Conservation (phyloP, 1,140 invertebrate species). For the Heliconius congener region DNA sequence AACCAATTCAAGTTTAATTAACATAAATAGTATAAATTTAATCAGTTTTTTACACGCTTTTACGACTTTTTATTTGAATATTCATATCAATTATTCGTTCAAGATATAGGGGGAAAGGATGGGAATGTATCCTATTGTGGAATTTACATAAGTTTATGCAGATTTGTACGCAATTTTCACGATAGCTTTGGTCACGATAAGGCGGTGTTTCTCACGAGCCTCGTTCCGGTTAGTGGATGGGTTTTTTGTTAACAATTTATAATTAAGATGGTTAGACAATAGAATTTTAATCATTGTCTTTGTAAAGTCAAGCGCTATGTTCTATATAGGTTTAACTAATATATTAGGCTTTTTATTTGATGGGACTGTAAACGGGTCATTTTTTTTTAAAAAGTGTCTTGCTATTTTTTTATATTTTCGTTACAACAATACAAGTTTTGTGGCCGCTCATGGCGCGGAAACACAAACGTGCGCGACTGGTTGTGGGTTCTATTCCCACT, state of each 20-base stretch:
- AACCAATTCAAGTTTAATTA: too few relatives aligned
- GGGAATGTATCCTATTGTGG: constrained; percentile 31
- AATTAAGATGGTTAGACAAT: constrained; percentile 20
- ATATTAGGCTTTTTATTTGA: background rate
- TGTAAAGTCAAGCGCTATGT: background rate
- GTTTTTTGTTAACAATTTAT: constrained; percentile 23
- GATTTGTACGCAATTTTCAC: constrained; percentile 33
- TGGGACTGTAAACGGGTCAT: background rate
- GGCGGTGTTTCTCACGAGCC: constrained; percentile 32
- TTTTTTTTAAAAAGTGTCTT: background rate
- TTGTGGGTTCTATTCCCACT: too few relatives aligned
- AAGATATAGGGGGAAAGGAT: constrained; percentile 20
- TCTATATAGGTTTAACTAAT: background rate
- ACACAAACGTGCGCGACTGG: too few relatives aligned
- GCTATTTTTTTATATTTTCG: background rate
- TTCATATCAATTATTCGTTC: constrained; percentile 19
- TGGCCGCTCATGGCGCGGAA: too few relatives aligned
- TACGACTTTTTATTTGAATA: constrained; percentile 4
- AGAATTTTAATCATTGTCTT: background rate
- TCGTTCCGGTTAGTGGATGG: constrained; percentile 27
- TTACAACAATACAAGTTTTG: background rate
- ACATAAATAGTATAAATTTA: too few relatives aligned
- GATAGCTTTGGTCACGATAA: constrained; percentile 28
- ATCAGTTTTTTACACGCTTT: too few relatives aligned
- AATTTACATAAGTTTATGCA: constrained; percentile 37